These are phyloP conservation scores for Musca vetustissima DNA, from an alignment of 1,140 invertebrate genomes.

Conservation along the genomic window DNA sequence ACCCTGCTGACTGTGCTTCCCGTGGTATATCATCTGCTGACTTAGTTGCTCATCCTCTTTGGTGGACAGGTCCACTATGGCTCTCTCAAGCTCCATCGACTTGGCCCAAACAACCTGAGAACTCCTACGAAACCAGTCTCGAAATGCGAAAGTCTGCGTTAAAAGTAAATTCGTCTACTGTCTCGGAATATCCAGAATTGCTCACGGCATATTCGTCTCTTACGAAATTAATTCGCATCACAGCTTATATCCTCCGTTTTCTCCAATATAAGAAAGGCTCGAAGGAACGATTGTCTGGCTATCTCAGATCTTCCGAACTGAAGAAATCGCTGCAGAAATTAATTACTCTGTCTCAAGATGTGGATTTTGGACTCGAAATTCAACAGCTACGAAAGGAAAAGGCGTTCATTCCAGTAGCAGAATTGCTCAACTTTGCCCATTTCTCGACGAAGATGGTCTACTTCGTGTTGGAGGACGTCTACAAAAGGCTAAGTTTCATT, in stretches of 20 bases:
- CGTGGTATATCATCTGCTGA: conserved; percentile 28
- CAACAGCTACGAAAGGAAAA: not conserved
- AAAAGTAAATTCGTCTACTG: not conserved
- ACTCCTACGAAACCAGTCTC: not conserved
- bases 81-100: not conserved
- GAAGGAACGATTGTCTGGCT: not conserved
- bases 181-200: not conserved
- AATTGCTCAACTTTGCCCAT: not conserved
- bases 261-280: not conserved
- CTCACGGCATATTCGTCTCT: not conserved
- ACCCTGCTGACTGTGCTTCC: conserved; percentile 40
- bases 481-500: no score
- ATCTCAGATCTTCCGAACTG: not conserved
- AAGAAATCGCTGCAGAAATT: not conserved
- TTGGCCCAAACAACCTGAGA: conserved; percentile 1
- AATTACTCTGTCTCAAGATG: not conserved
- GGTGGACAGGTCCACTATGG: conserved; percentile 29
- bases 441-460: not conserved
- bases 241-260: conserved; percentile 14
- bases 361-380: not conserved
- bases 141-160: not conserved
- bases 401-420: not conserved
- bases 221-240: conserved; percentile 6
- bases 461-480: no score
- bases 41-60: conserved; percentile 25